Percentiles rank a stretch among this genome's conserved stretches.
phyloP scores from a whole-genome alignment of 2,888 invertebrate genomes.

The Tenodera sinensis region DNA sequence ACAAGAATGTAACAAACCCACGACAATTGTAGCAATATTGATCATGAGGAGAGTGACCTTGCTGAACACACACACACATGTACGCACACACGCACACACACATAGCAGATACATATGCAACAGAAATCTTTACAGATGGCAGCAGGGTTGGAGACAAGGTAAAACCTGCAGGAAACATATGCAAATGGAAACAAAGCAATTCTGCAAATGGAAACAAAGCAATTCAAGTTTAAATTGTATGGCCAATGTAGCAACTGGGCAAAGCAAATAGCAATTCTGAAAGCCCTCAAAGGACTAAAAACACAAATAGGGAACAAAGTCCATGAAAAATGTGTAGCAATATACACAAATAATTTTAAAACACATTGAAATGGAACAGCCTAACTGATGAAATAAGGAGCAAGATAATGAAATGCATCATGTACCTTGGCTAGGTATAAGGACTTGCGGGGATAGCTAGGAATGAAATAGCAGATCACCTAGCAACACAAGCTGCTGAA shows the following conservation, averaged over 20 bases:
- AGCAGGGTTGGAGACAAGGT: no score
- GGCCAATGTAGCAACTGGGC: background rate
- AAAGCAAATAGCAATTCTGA: background rate
- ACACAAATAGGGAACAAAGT: background rate
- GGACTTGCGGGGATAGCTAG: background rate
- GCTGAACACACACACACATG: no score
- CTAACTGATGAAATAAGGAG: background rate
- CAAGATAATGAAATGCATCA: background rate
- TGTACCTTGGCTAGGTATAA: background rate
- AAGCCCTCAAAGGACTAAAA: background rate
- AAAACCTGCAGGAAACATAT: no score
- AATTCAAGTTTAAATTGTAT: background rate
- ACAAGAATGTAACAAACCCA: no score
- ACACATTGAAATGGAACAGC: background rate
- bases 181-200: background rate
- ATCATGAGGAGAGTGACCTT: no score
- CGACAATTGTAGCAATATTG: no score
- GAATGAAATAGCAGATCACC: background rate
- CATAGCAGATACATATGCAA: no score
- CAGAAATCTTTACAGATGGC: no score
- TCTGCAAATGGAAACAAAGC: no score
- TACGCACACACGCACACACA: no score
- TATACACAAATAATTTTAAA: background rate
- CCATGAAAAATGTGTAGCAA: background rate
- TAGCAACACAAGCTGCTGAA: background rate